These are phyloP conservation scores for Caenorhabditis parvicauda DNA, from an alignment of 2,888 invertebrate genomes.

Conservation along the genomic window DNA sequence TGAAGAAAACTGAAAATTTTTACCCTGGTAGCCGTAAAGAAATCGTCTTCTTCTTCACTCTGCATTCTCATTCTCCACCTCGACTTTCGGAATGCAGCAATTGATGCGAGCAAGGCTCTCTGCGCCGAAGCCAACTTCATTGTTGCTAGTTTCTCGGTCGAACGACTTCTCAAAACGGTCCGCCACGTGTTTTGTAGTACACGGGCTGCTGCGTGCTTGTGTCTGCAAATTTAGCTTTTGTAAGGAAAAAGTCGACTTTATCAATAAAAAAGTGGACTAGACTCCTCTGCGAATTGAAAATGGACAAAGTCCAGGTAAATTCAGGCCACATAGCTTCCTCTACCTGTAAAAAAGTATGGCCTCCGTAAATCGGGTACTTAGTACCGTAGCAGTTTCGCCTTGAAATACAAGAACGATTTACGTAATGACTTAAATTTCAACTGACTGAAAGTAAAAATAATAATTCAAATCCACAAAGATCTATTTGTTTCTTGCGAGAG, in stretches of 20 bases:
- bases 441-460: too few species aligned
- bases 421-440: too few species aligned
- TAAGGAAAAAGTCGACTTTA: neutral
- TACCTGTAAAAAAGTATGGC: too few species aligned
- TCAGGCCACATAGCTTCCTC: too few species aligned
- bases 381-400: too few species aligned
- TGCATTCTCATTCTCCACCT: conserved; percentile 50
- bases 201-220: conserved; percentile 96
- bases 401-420: too few species aligned
- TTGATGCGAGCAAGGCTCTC: conserved; percentile 42
- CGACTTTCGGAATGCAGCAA: conserved; percentile 47
- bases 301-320: too few species aligned
- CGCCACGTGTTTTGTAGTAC: conserved; percentile 95
- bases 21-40: conserved; percentile 48
- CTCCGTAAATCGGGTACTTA: too few species aligned
- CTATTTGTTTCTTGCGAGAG: too few species aligned
- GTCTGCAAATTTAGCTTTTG: conserved; percentile 25
- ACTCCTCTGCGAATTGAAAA: neutral
- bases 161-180: conserved; percentile 65
- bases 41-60: conserved; percentile 57
- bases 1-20: neutral
- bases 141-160: conserved; percentile 81
- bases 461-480: too few species aligned
- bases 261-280: neutral
- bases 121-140: conserved; percentile 36